Evolutionary conservation across 2,113 vertebrate species (phyloP).

Genomic region (Stercorarius parasiticus): DNA sequence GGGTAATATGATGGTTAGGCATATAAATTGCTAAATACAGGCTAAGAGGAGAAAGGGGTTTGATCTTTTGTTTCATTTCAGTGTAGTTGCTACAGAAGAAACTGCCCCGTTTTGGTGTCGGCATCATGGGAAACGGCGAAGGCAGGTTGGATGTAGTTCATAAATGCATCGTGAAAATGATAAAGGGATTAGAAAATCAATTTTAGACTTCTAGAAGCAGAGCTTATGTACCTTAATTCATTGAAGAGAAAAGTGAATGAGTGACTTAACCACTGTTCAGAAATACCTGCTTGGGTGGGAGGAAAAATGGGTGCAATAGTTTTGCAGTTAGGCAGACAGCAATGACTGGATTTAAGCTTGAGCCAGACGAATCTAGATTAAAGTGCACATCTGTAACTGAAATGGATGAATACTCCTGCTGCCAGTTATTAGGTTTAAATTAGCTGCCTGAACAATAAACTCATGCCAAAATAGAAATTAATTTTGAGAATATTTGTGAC

Average conservation of each 20-base stretch:
- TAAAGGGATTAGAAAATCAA: not conserved
- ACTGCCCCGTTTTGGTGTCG: not conserved
- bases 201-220: not conserved
- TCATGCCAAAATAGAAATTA: not conserved
- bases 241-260: not conserved
- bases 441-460: not conserved
- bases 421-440: not conserved
- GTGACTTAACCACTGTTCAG: not conserved
- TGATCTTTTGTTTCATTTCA: not conserved
- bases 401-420: not conserved
- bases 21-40: not conserved
- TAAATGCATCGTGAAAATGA: not conserved
- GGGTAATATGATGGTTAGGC: not conserved
- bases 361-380: not conserved
- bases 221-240: not conserved
- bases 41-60: not conserved
- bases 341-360: not conserved
- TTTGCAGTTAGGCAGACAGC: not conserved
- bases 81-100: not conserved
- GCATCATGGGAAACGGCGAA: not conserved
- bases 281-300: not conserved
- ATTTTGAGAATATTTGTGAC: not conserved
- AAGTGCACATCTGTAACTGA: not conserved
- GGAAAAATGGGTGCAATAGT: not conserved
- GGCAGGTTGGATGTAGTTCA: not conserved